phyloP scores from a whole-genome alignment of 2,113 vertebrate species.

The Plecotus auritus region DNA sequence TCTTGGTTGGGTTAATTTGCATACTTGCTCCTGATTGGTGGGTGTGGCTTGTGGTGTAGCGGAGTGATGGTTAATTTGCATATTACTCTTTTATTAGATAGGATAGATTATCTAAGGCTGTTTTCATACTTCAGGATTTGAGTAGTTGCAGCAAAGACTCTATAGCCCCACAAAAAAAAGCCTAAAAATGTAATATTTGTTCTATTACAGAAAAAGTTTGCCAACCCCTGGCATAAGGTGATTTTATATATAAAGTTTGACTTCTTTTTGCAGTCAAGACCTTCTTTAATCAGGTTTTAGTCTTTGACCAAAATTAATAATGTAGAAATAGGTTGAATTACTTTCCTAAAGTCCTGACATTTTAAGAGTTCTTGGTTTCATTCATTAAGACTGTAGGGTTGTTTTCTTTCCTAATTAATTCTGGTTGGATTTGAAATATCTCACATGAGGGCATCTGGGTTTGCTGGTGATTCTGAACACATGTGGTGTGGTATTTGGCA shows the following conservation, averaged over 20 bases:
- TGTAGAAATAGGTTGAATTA: constrained; percentile 11
- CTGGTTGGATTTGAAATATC: background rate
- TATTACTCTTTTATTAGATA: too few species aligned
- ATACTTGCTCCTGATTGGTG: too few species aligned
- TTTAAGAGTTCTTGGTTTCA: constrained; percentile 37
- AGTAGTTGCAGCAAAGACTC: background rate
- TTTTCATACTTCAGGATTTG: background rate
- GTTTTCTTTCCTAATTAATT: constrained; percentile 45
- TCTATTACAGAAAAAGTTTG: background rate
- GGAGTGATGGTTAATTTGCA: too few species aligned
- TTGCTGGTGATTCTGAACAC: constrained; percentile 42
- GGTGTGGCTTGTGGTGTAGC: too few species aligned
- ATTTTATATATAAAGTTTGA: background rate
- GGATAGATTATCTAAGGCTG: background rate
- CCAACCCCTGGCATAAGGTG: background rate
- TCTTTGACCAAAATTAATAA: constrained; percentile 22
- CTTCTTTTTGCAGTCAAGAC: background rate
- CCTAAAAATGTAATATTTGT: constrained; percentile 35
- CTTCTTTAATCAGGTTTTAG: constrained; percentile 35
- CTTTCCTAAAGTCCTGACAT: background rate
- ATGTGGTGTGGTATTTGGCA: constrained; percentile 1
- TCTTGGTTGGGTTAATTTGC: too few species aligned
- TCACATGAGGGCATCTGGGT: constrained; percentile 7
- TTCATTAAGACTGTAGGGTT: background rate
- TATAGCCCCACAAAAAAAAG: background rate